phyloP scores from a whole-genome alignment of 2,113 vertebrate species.

The Nematolebias whitei region DNA sequence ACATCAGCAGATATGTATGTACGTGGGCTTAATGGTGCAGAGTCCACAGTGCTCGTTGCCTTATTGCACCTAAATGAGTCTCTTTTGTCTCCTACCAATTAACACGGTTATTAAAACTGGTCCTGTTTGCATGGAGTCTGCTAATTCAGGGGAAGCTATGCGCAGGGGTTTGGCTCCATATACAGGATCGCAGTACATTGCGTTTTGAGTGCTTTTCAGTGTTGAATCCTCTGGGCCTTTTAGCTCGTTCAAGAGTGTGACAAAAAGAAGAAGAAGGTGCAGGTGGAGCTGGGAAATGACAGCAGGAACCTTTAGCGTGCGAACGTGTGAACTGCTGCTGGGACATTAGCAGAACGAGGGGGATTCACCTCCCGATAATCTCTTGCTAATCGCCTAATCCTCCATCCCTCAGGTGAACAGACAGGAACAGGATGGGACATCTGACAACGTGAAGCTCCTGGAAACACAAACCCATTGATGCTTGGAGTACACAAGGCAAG shows the following conservation, averaged over 20 bases:
- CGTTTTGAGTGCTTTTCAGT: not conserved
- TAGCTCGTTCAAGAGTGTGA: slow-evolving; percentile 28
- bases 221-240: slow-evolving; percentile 24
- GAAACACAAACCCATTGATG: slow-evolving; percentile 9
- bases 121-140: slow-evolving; percentile 75
- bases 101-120: slow-evolving; percentile 93
- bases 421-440: slow-evolving; percentile 30
- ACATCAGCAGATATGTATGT: slow-evolving; percentile 58
- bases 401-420: slow-evolving; percentile 61
- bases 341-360: slow-evolving; percentile 58
- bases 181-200: not conserved
- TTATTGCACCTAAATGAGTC: slow-evolving; percentile 94
- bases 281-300: slow-evolving; percentile 38
- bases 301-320: slow-evolving; percentile 12
- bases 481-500: not conserved
- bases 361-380: slow-evolving; percentile 66
- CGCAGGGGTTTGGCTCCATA: slow-evolving; percentile 21
- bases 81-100: slow-evolving; percentile 96
- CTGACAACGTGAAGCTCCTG: slow-evolving; percentile 20
- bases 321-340: slow-evolving; percentile 18
- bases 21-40: slow-evolving; percentile 28
- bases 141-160: slow-evolving; percentile 70
- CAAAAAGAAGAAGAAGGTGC: slow-evolving; percentile 32
- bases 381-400: slow-evolving; percentile 69
- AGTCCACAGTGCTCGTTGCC: slow-evolving; percentile 90